phyloP scores from a whole-genome alignment of 2,797 vertebrate genomes.

The Heterohyrax brucei region DNA sequence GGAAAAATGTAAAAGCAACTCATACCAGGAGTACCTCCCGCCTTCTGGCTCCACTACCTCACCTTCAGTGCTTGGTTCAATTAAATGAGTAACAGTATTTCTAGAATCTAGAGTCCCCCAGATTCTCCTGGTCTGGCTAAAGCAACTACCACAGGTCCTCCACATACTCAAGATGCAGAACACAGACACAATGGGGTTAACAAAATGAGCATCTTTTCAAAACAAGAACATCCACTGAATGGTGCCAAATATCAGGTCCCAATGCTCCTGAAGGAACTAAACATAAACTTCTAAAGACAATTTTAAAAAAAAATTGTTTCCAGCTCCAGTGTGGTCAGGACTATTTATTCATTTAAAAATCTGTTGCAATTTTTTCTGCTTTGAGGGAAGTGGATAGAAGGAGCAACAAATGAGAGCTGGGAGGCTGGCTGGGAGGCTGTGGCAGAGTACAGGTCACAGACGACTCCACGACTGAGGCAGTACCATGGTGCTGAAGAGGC shows the following conservation, averaged over 20 bases:
- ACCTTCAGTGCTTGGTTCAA: not conserved
- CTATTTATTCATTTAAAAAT: not conserved
- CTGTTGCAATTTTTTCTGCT: not conserved
- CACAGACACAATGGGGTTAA: not conserved
- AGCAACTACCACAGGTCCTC: not conserved
- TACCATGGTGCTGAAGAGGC: not conserved
- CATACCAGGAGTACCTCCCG: not conserved
- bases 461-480: not conserved
- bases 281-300: constrained; percentile 32
- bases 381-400: not conserved
- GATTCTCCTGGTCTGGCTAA: not conserved
- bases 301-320: not conserved
- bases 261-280: not conserved
- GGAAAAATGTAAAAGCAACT: constrained; percentile 42
- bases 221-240: constrained; percentile 47
- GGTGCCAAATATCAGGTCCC: not conserved
- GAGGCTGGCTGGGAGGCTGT: not conserved
- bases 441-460: not conserved
- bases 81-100: constrained; percentile 24
- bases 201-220: constrained; percentile 36
- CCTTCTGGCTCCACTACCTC: not conserved
- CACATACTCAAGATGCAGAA: constrained; percentile 37
- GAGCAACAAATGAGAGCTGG: not conserved
- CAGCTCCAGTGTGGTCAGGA: not conserved
- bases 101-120: not conserved